phyloP scores from a whole-genome alignment of 2,113 vertebrate genomes.

The Paralichthys olivaceus region DNA sequence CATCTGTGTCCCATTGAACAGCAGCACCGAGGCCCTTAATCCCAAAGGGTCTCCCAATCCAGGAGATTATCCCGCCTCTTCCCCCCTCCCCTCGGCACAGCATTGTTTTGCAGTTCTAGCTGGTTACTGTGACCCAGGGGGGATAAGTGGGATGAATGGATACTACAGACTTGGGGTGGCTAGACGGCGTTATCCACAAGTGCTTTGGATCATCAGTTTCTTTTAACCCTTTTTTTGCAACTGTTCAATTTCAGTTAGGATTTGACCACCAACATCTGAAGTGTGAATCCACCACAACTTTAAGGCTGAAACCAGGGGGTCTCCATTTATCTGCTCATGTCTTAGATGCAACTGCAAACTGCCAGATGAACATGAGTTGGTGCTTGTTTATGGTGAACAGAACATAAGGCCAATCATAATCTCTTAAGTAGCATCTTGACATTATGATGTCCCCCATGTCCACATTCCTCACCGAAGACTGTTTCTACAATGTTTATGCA shows the following conservation, averaged over 20 bases:
- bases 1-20: slow-evolving; percentile 71
- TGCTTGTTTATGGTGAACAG: slow-evolving; percentile 37
- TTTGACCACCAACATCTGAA: neutral
- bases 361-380: slow-evolving; percentile 7
- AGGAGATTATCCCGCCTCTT: slow-evolving; percentile 77
- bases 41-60: slow-evolving; percentile 78
- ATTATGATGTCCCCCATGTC: slow-evolving; percentile 42
- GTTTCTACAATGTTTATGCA: slow-evolving; percentile 4
- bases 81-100: slow-evolving; percentile 50
- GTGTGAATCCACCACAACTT: neutral
- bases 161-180: slow-evolving; percentile 34
- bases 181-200: slow-evolving; percentile 54
- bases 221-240: slow-evolving; percentile 20
- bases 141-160: slow-evolving; percentile 58
- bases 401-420: slow-evolving; percentile 77
- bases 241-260: slow-evolving; percentile 3
- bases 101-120: slow-evolving; percentile 57
- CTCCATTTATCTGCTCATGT: neutral
- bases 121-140: slow-evolving; percentile 51
- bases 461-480: neutral
- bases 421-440: slow-evolving; percentile 71
- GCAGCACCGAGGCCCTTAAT: slow-evolving; percentile 70
- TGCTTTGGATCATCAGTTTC: slow-evolving; percentile 33
- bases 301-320: neutral
- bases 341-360: slow-evolving; percentile 9